Percentiles rank a stretch among this genome's conserved stretches.
These are phyloP conservation scores for Aspidiotus destructor DNA, from an alignment of 2,888 invertebrate genomes.

Conservation along the genomic window DNA sequence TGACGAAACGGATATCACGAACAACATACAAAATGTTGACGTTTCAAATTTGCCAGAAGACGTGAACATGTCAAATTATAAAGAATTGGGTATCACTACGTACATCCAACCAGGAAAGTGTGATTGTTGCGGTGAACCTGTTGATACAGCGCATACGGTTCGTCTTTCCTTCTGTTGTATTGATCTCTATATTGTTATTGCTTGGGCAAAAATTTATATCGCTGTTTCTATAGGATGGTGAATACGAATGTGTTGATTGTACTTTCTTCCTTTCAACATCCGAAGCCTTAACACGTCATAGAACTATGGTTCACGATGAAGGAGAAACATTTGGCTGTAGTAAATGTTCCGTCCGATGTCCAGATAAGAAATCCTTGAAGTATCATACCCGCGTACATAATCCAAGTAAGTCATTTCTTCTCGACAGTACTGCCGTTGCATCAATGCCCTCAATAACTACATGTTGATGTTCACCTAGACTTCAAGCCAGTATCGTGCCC, in stretches of 20 bases:
- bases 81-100: conserved; percentile 5
- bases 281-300: conserved; percentile 56
- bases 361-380: conserved; percentile 51
- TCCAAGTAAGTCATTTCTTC: conserved; percentile 14
- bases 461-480: conserved; percentile 12
- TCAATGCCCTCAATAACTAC: neutral
- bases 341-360: conserved; percentile 58
- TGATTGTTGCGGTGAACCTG: conserved; percentile 51
- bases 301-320: conserved; percentile 58
- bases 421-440: neutral
- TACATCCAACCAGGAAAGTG: conserved; percentile 42
- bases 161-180: conserved; percentile 32
- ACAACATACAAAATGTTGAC: neutral
- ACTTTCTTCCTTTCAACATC: conserved; percentile 62
- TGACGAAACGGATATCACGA: neutral
- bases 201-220: conserved; percentile 8
- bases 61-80: too few relatives aligned
- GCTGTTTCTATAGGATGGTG: conserved; percentile 43
- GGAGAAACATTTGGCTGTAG: conserved; percentile 53
- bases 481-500: conserved; percentile 47
- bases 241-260: conserved; percentile 52
- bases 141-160: conserved; percentile 49
- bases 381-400: conserved; percentile 59
- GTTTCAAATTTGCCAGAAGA: neutral
- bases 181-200: neutral